Conservation (phyloP, 1,140 invertebrate genomes). For the Penaeus vannamei region DNA sequence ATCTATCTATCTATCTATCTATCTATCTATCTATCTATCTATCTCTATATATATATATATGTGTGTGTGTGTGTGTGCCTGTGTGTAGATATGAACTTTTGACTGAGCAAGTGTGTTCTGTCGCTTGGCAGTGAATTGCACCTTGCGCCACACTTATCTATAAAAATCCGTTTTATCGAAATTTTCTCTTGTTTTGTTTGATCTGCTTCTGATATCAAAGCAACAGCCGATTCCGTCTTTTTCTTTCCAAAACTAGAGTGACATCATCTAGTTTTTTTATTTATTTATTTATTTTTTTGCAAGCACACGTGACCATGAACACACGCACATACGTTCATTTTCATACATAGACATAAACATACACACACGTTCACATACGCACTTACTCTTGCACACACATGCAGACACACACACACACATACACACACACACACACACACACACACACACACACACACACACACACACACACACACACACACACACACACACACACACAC, state of each 20-base stretch:
- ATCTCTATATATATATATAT: background rate
- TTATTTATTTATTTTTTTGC: background rate
- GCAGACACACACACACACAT: background rate
- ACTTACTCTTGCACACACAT: background rate
- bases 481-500: constrained; percentile 8
- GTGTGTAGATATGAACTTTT: no score
- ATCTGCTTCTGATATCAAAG: no score
- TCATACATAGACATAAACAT: background rate
- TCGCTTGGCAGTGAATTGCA: no score
- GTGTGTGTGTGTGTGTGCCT: no score
- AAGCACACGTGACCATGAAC: background rate
- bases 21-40: background rate
- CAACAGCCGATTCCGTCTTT: no score
- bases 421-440: background rate
- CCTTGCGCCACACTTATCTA: no score
- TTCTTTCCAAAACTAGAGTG: no score
- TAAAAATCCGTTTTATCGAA: no score
- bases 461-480: background rate
- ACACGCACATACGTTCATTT: background rate
- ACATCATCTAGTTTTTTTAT: no score
- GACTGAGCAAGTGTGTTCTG: no score
- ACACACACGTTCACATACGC: background rate
- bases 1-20: background rate
- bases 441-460: background rate
- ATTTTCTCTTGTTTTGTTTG: no score